A percentile compares a stretch with the other conserved stretches of the same genome.
Conservation (phyloP, 2,888 invertebrate species). For the Ypsolopha sequella region DNA sequence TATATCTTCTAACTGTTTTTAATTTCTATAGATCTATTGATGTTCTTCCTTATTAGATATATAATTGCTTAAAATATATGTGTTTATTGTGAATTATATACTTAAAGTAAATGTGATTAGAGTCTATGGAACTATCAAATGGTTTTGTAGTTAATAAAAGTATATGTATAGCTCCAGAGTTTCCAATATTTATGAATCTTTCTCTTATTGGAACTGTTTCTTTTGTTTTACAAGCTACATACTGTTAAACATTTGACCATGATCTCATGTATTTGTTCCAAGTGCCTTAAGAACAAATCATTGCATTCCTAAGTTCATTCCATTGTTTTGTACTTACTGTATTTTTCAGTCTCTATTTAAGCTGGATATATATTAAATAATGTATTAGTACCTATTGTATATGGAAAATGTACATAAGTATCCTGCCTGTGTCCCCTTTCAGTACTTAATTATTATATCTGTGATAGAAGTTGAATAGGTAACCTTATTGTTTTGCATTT, state of each 20-base stretch:
- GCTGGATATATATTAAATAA: background rate
- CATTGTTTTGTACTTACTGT: constrained; percentile 13
- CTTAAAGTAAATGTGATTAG: constrained; percentile 37
- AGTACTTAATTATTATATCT: constrained; percentile 35
- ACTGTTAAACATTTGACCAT: constrained; percentile 22
- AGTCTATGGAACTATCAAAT: constrained; percentile 47
- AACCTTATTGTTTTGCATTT: constrained; percentile 7
- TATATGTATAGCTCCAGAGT: background rate
- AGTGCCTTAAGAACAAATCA: constrained; percentile 67
- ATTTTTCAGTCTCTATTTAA: background rate
- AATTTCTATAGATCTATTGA: constrained; percentile 22
- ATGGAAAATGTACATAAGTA: background rate
- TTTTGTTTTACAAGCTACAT: background rate
- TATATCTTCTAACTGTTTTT: background rate
- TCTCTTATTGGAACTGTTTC: too few relatives aligned
- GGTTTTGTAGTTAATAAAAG: constrained; percentile 39
- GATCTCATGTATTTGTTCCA: constrained; percentile 60
- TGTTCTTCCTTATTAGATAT: constrained; percentile 23
- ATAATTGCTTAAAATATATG: constrained; percentile 25
- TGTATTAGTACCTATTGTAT: constrained; percentile 35
- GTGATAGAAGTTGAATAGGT: constrained; percentile 39
- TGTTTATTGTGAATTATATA: constrained; percentile 34
- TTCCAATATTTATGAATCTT: too few relatives aligned
- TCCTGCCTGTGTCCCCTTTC: constrained; percentile 6
- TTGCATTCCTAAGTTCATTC: constrained; percentile 56